Percentiles rank a stretch among this genome's conserved stretches.
Evolutionary conservation across 2,113 vertebrate species (phyloP).

Genomic region (Percopsis transmontana): DNA sequence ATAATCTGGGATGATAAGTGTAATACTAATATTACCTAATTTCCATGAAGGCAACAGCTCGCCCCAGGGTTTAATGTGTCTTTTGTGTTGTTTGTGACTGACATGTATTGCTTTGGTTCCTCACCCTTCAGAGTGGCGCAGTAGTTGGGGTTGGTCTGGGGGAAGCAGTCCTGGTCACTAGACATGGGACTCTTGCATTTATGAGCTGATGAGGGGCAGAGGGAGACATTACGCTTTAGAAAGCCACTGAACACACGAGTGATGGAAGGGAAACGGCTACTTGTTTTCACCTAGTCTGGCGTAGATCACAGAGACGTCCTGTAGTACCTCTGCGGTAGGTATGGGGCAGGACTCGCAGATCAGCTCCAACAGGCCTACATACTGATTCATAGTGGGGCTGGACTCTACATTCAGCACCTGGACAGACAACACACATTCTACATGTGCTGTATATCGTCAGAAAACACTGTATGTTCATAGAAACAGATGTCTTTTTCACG

Average conservation of each 20-base stretch:
- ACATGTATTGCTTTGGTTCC: conserved; percentile 8
- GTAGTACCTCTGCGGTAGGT: conserved; percentile 69
- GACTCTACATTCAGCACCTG: conserved; percentile 68
- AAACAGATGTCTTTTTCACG: too few species aligned
- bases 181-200: conserved; percentile 58
- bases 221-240: not conserved
- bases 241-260: not conserved
- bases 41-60: too few species aligned
- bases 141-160: conserved; percentile 48
- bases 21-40: too few species aligned
- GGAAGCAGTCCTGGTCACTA: conserved; percentile 58
- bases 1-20: too few species aligned
- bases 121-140: conserved; percentile 76
- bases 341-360: conserved; percentile 67
- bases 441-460: not conserved
- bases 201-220: conserved; percentile 56
- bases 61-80: not conserved
- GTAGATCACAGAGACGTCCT: conserved; percentile 78
- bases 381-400: conserved; percentile 77
- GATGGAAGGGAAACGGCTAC: too few species aligned
- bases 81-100: not conserved
- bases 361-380: conserved; percentile 74
- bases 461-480: too few species aligned
- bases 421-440: not conserved
- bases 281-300: conserved; percentile 78